Evolutionary conservation across 1,140 invertebrate genomes (phyloP), one percentile per base, ranked within the genome.

Genomic region (Papilio polyxenes): DNA sequence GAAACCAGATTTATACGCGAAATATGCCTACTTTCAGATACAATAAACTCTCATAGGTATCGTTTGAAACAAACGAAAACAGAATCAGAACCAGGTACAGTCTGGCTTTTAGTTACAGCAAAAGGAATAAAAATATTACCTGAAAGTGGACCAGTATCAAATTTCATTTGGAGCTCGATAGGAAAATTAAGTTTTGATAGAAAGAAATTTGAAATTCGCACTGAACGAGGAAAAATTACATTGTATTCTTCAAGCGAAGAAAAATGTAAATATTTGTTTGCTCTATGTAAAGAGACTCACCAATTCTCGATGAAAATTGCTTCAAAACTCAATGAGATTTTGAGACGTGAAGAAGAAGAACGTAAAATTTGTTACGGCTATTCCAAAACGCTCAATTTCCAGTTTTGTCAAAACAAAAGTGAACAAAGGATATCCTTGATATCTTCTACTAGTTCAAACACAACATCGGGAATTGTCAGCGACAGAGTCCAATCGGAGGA

Each of bases 201-300:
- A 89, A 99, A 99, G 94, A 99, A 99, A 93, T 99, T 99, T 95
- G 98, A 99, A 95, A 98, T 99, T 85, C 96, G 98, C 72, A 98
- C 97, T 4, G 96, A 97, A 48, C 98, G 98, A 87, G 97, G 97
- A 84, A 98, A 98, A 90, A 96, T 98, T 83, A 97, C 98, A 0
- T 96, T 99, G 80, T 99, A 98, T 92, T 98, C 98, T 17, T 97
- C 96, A 23, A 98, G 97, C 89, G 98, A 99, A 94, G 98, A 98
- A 87, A 98, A 98, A 91, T 98, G 98, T 89, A 97, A 98, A 94
- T 96, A 98, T 86, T 95, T 99, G 83, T 95, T 99, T 82, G 96
- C 97, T 17, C 95, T 99, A 23, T 99, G 98, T 94, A 97, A 97
- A 87, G 97, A 98, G 84, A 98, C 98, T 9, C 98, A 99, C 95